Evolutionary conservation across 1,140 invertebrate species (phyloP).

Genomic region (Drosophila guanche): DNA sequence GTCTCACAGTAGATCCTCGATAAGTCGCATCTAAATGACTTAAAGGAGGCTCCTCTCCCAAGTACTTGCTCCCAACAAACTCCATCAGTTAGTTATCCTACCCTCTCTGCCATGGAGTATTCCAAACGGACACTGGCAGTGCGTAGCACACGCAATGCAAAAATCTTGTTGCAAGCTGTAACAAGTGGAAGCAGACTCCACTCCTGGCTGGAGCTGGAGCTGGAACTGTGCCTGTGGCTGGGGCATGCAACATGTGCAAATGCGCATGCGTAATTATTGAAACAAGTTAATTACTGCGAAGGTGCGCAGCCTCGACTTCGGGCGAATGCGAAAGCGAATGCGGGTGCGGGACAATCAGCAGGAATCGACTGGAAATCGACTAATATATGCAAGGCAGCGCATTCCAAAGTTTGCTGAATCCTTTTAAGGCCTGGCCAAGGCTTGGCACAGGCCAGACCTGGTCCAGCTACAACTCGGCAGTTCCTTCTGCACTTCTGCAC

Average conservation of each 20-base stretch:
- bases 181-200: conserved; percentile 35
- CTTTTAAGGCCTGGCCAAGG: conserved; percentile 68
- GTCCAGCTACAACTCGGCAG: conserved; percentile 1
- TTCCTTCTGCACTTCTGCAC: neutral
- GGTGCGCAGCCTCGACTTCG: conserved; percentile 40
- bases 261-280: conserved; percentile 81
- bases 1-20: no score
- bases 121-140: conserved; percentile 7
- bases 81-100: neutral
- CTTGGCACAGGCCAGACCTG: conserved; percentile 33
- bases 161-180: conserved; percentile 72
- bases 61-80: neutral
- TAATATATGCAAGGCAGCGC: conserved; percentile 72
- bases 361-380: conserved; percentile 25
- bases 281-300: conserved; percentile 81
- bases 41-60: no score
- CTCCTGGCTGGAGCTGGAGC: no score
- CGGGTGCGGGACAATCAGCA: conserved; percentile 21
- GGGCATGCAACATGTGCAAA: conserved; percentile 73
- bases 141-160: conserved; percentile 74
- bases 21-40: no score
- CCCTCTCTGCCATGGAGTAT: conserved; percentile 1
- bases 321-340: conserved; percentile 19
- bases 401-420: conserved; percentile 61
- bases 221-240: neutral